phyloP scores from a whole-genome alignment of 2,888 invertebrate genomes.

The Drosophila robusta region DNA sequence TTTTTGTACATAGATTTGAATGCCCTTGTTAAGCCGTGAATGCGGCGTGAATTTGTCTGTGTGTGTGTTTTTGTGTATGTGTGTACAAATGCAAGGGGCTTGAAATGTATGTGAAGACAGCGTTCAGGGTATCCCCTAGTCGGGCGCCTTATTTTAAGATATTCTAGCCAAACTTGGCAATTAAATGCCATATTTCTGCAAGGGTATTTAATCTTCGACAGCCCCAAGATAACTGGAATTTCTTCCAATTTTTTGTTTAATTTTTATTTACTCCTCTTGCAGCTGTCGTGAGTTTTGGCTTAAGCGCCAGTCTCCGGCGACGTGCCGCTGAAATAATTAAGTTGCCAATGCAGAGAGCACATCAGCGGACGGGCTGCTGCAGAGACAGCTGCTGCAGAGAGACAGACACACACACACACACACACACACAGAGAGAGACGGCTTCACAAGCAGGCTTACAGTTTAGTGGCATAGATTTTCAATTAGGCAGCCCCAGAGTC shows the following conservation, averaged over 20 bases:
- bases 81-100: no score
- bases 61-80: no score
- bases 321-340: constrained; percentile 77
- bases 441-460: constrained; percentile 47
- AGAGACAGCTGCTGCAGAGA: no score
- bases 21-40: no score
- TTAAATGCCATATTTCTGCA: neutral
- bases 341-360: constrained; percentile 54
- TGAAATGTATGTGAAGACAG: no score
- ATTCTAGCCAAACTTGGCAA: neutral
- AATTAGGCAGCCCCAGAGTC: constrained; percentile 55
- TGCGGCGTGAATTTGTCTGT: no score
- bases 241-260: neutral
- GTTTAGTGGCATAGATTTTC: constrained; percentile 69
- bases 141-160: neutral
- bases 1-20: no score
- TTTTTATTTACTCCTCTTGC: constrained; percentile 49
- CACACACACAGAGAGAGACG: no score
- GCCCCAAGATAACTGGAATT: no score
- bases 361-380: constrained; percentile 10
- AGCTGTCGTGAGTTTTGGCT: constrained; percentile 71
- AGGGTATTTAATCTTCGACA: neutral
- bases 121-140: no score
- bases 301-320: constrained; percentile 58
- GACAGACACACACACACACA: neutral